Base-by-base conservation (phyloP, 2,113 vertebrate species). In the Cisticola juncidis region DNA sequence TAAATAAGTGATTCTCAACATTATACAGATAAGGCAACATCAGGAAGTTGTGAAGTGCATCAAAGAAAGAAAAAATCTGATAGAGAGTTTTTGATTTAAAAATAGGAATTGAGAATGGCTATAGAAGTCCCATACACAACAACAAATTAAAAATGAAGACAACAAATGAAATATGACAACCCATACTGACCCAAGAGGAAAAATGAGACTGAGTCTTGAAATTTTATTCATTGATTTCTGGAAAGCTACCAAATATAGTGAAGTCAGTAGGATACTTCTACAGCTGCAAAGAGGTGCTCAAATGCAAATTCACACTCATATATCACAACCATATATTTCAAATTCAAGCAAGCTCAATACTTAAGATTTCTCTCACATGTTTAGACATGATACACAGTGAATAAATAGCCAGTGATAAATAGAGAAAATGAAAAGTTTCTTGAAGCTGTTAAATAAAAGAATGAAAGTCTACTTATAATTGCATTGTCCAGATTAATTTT, bases 181-280 rank as follows among this genome's bases (percentile, higher is more conserved):
- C 26, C 11, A 51, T 38, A 50, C 29, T 72, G 29, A 79, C 21
- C 25, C 10, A 31, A 87, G 31, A 61, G 44, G 48, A 77, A 89
- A 94, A 36, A 77, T 65, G 51, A 95, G 31, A 58, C 17, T 61
- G 42, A 53, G 47, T 22, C 40, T 50, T 82, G 35, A 66, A 90
- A 85, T 86, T 78, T 84, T 91, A 71, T 88, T 94, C 38, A 74
- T 60, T 28, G 31, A 61, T 86, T 94, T 92, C 42, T 91, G 62
- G 45, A 88, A 81, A 69, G 10, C 5, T 81, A 65, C 72, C 45
- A 93, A 74, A 51, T 22, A 14, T 42, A 35, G 9, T 79, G 19
- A 57, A 73, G 69, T 84, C 61, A 64, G 45, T 38, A 79, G 42
- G 44, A 47, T 68, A 74, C 20, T 18, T 87, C 66, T 58, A 71